Evolutionary conservation across 2,888 invertebrate genomes (phyloP).

Genomic region (Patella depressa): DNA sequence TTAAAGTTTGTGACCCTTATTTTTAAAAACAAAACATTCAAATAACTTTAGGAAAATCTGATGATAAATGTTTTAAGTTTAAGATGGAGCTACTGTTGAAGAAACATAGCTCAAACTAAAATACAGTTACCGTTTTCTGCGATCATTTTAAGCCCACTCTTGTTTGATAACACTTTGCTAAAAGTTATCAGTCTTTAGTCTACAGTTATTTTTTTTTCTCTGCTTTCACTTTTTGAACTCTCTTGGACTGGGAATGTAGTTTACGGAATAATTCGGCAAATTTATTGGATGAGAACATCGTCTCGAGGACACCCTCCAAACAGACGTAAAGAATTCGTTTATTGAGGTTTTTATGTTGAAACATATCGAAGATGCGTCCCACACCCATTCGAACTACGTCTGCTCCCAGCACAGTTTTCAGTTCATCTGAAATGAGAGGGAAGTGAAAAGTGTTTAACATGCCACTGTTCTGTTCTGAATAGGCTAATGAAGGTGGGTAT

Average conservation of each 20-base stretch:
- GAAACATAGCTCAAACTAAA: too few species aligned
- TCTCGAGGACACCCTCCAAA: slow-evolving; percentile 84
- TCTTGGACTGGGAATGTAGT: slow-evolving; percentile 76
- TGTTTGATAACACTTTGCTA: too few species aligned
- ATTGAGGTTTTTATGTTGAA: slow-evolving; percentile 89
- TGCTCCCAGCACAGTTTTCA: slow-evolving; percentile 89
- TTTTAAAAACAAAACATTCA: too few species aligned
- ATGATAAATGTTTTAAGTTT: too few species aligned
- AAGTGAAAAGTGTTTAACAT: neutral
- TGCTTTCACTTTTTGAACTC: slow-evolving; percentile 33
- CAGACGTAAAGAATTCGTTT: slow-evolving; percentile 86
- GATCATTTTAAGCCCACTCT: too few species aligned
- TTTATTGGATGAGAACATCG: slow-evolving; percentile 85
- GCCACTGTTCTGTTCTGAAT: too few species aligned
- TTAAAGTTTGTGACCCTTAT: too few species aligned
- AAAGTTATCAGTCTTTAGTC: too few species aligned
- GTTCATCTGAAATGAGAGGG: slow-evolving; percentile 79
- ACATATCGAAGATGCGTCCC: slow-evolving; percentile 87
- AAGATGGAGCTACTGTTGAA: too few species aligned
- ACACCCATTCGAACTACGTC: slow-evolving; percentile 88
- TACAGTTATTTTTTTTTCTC: slow-evolving; percentile 19
- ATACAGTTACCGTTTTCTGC: too few species aligned
- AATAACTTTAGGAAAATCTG: too few species aligned
- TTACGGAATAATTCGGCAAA: slow-evolving; percentile 81
- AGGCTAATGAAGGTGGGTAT: too few species aligned